Evolutionary conservation across 2,888 invertebrate species (phyloP).

Genomic region (Pachydiplax longipennis): DNA sequence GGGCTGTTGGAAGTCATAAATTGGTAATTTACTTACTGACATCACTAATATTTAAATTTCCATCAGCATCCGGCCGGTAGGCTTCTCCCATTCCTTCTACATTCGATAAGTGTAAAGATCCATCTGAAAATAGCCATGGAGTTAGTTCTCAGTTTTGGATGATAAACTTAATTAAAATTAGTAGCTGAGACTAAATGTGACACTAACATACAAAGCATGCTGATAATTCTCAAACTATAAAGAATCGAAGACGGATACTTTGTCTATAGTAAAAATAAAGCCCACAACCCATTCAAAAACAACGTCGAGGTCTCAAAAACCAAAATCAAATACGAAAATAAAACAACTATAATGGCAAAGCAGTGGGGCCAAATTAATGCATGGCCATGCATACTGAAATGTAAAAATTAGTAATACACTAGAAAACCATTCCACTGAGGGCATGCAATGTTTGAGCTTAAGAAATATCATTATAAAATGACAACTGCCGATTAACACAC

Average conservation of each 20-base stretch:
- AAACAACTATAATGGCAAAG: background rate
- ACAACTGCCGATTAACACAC: slow-evolving; percentile 48
- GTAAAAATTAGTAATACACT: slow-evolving; percentile 12
- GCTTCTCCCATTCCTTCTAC: slow-evolving; percentile 59
- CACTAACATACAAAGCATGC: slow-evolving; percentile 22
- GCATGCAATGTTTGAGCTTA: slow-evolving; percentile 46
- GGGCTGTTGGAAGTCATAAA: no score
- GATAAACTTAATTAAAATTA: background rate
- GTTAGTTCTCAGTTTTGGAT: background rate
- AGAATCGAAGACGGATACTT: background rate
- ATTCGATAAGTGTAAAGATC: slow-evolving; percentile 52
- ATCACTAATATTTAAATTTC: slow-evolving; percentile 75
- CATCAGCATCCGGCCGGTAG: slow-evolving; percentile 56
- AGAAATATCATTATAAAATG: slow-evolving; percentile 35
- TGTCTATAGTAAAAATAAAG: background rate
- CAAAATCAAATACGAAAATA: background rate
- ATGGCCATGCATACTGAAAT: slow-evolving; percentile 33
- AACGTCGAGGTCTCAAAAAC: background rate
- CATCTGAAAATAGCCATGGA: slow-evolving; percentile 49
- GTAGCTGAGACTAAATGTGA: background rate
- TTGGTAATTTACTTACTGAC: slow-evolving; percentile 71
- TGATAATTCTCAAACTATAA: background rate
- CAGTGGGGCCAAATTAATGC: slow-evolving; percentile 22
- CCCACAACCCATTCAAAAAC: slow-evolving; percentile 27
- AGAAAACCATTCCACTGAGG: slow-evolving; percentile 10